Conservation (phyloP, 2,888 invertebrate species). For the Abrostola tripartita region DNA sequence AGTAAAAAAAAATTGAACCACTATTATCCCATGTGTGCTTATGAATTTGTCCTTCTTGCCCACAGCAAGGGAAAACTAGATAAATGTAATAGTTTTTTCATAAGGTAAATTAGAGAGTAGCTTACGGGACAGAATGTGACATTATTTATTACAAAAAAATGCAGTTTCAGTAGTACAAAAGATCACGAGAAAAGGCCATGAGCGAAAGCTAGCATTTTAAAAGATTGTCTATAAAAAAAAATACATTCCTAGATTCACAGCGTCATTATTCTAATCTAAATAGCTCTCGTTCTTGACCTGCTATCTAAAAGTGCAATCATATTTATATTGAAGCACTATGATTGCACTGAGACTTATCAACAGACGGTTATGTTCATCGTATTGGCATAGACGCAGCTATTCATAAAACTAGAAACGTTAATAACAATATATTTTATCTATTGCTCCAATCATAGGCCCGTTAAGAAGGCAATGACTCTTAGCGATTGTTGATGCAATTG, state of each 20-base stretch:
- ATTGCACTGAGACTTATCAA: background rate
- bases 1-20: too few relatives aligned
- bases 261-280: background rate
- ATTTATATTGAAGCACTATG: background rate
- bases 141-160: too few relatives aligned
- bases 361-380: background rate
- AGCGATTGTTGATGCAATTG: slow-evolving; percentile 50
- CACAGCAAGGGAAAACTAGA: too few relatives aligned
- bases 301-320: background rate
- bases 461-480: slow-evolving; percentile 48
- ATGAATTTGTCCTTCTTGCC: too few relatives aligned
- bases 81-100: too few relatives aligned
- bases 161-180: too few relatives aligned
- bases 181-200: too few relatives aligned
- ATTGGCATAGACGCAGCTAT: slow-evolving; percentile 14
- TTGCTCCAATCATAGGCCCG: slow-evolving; percentile 47
- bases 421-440: slow-evolving; percentile 33
- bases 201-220: too few relatives aligned
- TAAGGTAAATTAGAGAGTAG: too few relatives aligned
- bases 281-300: background rate
- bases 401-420: slow-evolving; percentile 16
- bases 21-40: too few relatives aligned
- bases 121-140: too few relatives aligned
- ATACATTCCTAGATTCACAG: background rate
- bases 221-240: too few relatives aligned